Base-by-base conservation (phyloP, 2,797 vertebrate species). In the Sebastes minor region DNA sequence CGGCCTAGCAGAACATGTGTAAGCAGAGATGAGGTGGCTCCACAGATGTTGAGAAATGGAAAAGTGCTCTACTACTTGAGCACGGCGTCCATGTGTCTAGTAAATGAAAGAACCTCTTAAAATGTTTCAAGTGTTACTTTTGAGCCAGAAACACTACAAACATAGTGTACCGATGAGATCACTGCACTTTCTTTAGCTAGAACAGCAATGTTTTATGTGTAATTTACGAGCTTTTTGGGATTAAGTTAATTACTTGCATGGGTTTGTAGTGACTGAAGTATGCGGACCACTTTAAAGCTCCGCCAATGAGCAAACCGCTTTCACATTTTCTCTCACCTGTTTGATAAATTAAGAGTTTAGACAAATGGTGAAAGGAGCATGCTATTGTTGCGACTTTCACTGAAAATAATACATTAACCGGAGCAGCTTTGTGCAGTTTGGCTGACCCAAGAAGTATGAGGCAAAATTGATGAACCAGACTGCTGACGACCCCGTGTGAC, bases 391-490 rank as follows among this genome's bases (percentile, higher is more conserved):
- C 23, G 53, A 75, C 82, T 84, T 88, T 84, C 64, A 73, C 56
- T 77, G 42, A 85, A 84, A 86, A 88, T 80, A 81, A 88, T 38
- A 86, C 63, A 89, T 89, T 87, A 88, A 89, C 90, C 49, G 32
- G 64, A 83, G 81, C 71, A 64, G 78, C 86, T 90, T 91, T 93
- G 79, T 88, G 82, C 61, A 73, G 85, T 83, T 84, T 27, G 70
- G 73, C 49, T 70, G 53, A 87, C 57, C 42, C 8, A 76, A 79
- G 42, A 4, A 18, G 83, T 80, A 86, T 66, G 35, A 82, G 81
- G 60, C 66, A 83, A 93, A 95, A 94, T 95, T 92, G 57, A 94
- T 94, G 90, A 94, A 91, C 81, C 83, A 59, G 76, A 87, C 84
- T 82, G 25, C 65, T 57, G 78, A 79, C 46, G 80, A 91, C 91